A percentile compares a stretch with the other conserved stretches of the same genome.
phyloP scores from a whole-genome alignment of 2,888 invertebrate genomes.

The Polia nebulosa region DNA sequence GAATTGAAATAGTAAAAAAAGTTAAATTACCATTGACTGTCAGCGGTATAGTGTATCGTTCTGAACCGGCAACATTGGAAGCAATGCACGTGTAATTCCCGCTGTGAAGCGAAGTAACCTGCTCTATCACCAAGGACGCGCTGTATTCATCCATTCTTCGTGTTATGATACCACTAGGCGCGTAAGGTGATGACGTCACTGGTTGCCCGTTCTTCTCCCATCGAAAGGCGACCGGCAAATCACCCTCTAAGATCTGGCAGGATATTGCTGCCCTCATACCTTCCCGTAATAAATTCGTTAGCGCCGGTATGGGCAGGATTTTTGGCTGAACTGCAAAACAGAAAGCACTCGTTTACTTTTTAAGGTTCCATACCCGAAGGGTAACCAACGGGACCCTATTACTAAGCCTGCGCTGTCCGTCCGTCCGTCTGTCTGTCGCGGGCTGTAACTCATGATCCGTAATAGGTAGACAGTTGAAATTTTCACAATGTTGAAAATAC shows the following conservation, averaged over 20 bases:
- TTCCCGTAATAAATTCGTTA: conserved; percentile 95
- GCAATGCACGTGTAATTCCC: conserved; percentile 98
- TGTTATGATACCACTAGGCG: conserved; percentile 87
- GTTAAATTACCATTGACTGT: conserved; percentile 94
- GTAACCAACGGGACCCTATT: no score
- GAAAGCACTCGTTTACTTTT: conserved; percentile 39
- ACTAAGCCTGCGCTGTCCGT: no score
- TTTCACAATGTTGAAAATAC: no score
- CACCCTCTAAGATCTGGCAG: conserved; percentile 97
- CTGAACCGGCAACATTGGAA: conserved; percentile 96
- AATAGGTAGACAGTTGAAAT: no score
- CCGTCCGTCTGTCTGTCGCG: no score
- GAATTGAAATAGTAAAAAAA: neutral
- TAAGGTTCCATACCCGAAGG: no score
- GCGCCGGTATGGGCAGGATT: conserved; percentile 95
- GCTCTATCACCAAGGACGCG: conserved; percentile 96
- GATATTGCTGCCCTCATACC: conserved; percentile 97
- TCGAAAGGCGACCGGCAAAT: conserved; percentile 97
- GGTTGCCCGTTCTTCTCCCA: conserved; percentile 97
- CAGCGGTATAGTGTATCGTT: conserved; percentile 94
- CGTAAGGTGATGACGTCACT: conserved; percentile 92
- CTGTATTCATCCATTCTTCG: conserved; percentile 95
- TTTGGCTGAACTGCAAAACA: conserved; percentile 94
- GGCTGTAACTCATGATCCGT: no score
- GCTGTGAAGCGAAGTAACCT: conserved; percentile 95